These are phyloP conservation scores for Ia io DNA, from an alignment of 2,113 vertebrate species.

Conservation along the genomic window DNA sequence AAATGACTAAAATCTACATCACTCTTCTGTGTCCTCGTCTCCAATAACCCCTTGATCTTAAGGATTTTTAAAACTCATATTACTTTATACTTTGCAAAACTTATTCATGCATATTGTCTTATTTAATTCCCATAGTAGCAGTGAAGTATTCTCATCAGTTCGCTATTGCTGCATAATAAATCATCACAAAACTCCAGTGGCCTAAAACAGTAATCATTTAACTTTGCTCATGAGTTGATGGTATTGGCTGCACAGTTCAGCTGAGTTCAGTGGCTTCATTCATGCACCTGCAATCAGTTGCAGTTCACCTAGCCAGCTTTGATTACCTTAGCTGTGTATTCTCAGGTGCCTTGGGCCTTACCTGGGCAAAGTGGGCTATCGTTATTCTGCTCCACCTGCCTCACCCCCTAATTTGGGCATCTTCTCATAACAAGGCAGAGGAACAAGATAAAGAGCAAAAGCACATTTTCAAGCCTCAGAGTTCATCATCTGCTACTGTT, in stretches of 20 bases:
- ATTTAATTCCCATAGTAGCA: not conserved
- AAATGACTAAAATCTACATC: not conserved
- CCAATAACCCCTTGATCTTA: not conserved
- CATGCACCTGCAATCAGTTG: not conserved
- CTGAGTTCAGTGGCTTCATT: not conserved
- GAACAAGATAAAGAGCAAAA: not conserved
- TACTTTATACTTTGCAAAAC: constrained; percentile 1
- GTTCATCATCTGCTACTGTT: not conserved
- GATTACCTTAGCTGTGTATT: not conserved
- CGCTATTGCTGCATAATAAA: not conserved
- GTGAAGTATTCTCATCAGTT: not conserved
- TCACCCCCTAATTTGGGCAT: not conserved
- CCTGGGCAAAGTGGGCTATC: not conserved
- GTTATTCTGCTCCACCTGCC: not conserved
- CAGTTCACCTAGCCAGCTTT: not conserved
- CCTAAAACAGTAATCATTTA: not conserved
- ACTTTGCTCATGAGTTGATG: not conserved
- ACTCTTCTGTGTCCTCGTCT: not conserved
- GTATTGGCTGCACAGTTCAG: not conserved
- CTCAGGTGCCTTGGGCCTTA: not conserved
- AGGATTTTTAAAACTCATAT: not conserved
- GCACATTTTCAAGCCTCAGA: not conserved
- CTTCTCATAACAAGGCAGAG: not conserved
- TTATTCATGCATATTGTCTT: not conserved
- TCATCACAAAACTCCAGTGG: not conserved